Percentiles rank a stretch among this genome's conserved stretches.
phyloP scores from a whole-genome alignment of 2,888 invertebrate species.

The Coenonympha glycerion region DNA sequence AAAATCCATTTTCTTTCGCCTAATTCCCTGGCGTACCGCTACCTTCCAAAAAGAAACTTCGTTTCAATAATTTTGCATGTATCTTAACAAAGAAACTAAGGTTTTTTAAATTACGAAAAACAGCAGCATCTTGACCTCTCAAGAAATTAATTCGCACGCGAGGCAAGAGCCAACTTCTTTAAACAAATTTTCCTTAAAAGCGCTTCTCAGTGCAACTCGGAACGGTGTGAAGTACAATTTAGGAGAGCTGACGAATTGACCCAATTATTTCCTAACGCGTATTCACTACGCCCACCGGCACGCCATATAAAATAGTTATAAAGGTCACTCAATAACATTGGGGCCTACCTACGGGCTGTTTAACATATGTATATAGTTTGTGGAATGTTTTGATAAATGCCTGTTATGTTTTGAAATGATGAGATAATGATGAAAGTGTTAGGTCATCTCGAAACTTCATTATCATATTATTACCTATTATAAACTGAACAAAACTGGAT shows the following conservation, averaged over 20 bases:
- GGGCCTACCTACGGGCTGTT: constrained; percentile 18
- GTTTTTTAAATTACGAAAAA: too few relatives aligned
- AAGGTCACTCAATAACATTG: constrained; percentile 25
- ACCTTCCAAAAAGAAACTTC: too few relatives aligned
- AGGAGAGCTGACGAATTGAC: constrained; percentile 40
- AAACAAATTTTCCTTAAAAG: background rate
- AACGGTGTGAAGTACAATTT: constrained; percentile 3
- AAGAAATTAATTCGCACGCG: background rate
- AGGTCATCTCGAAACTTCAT: too few relatives aligned
- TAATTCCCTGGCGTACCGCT: too few relatives aligned
- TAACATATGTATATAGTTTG: constrained; percentile 15
- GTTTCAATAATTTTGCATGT: too few relatives aligned
- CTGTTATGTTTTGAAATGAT: background rate
- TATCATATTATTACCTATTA: too few relatives aligned
- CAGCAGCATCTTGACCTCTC: background rate
- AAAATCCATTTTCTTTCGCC: too few relatives aligned
- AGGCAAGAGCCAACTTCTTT: background rate
- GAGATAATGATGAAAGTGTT: background rate
- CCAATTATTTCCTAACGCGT: constrained; percentile 52
- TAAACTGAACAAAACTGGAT: too few relatives aligned
- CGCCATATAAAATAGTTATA: constrained; percentile 34
- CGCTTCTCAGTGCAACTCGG: background rate
- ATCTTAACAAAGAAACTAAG: too few relatives aligned
- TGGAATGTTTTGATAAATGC: constrained; percentile 32
- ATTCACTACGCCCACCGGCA: constrained; percentile 32